Evolutionary conservation across 2,113 vertebrate genomes (phyloP), one percentile per base, ranked within the genome.

Genomic region (Dasyornis broadbenti): DNA sequence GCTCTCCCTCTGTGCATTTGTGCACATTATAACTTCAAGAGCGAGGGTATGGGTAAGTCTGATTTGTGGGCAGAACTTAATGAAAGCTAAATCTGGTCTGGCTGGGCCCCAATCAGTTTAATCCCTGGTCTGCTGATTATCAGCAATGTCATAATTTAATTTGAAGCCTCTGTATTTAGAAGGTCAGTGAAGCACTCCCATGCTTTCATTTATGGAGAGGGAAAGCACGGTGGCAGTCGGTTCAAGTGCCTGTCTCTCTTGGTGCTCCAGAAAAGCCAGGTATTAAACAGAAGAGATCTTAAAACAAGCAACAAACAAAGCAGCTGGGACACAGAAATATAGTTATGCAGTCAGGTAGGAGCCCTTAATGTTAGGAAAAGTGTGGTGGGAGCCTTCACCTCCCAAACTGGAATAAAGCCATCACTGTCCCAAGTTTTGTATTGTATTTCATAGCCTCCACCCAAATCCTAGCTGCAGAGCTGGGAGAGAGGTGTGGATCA

Each of bases 131-230:
- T 96, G 94, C 92, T 97, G 95, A 94, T 97, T 95, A 96, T 95
- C 96, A 95, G 93, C 90, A 88, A 75, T 39, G 92, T 94, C 96
- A 91, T 95, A 96, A 97, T 97, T 97, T 97, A 95, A 97, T 97
- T 96, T 96, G 84, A 92, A 90, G 65, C 54, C 83, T 93, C 80
- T 95, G 81, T 93, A 80, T 95, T 95, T 92, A 83, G 88, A 86
- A 94, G 95, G 92, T 95, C 91, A 83, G 78, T 37, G 66, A 86
- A 94, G 57, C 63, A 75, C 92, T 95, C 75, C 63, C 70, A 42
- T 81, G 72, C 68, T 88, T 70, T 80, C 16, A 0, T 88, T 84
- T 47, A 37, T 14, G 40, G 59, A 86, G 54, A 79, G 61, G 45
- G 27, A 71, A 81, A 50, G 77, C n/a, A 80, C n/a, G 37, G 72